These are phyloP conservation scores for Halictus quadricinctus DNA, from an alignment of 2,888 invertebrate genomes.

Conservation along the genomic window DNA sequence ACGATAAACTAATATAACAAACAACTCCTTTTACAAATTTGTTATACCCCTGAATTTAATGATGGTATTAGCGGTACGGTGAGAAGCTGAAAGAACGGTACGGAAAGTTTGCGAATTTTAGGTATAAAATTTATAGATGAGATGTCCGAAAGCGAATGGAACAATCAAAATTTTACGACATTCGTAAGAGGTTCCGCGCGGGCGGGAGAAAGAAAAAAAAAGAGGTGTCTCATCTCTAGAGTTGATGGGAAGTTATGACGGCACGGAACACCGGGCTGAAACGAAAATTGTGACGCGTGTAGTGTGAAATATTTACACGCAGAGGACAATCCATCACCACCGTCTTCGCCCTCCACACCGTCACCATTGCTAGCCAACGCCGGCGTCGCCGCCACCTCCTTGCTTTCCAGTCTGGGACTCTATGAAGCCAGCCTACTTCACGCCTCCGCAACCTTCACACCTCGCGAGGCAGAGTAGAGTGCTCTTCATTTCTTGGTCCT, in stretches of 20 bases:
- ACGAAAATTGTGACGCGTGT: conserved; percentile 78
- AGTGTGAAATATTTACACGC: conserved; percentile 79
- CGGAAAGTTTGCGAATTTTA: background rate
- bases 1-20: too few species aligned
- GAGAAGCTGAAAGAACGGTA: background rate
- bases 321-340: conserved; percentile 77
- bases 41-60: background rate
- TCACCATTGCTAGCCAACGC: conserved; percentile 61
- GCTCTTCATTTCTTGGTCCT: conserved; percentile 75
- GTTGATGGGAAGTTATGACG: conserved; percentile 69
- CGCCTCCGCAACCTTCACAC: conserved; percentile 75
- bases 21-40: background rate
- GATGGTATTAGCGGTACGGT: background rate
- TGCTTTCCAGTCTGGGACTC: conserved; percentile 56
- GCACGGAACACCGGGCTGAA: conserved; percentile 65
- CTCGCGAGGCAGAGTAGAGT: conserved; percentile 74
- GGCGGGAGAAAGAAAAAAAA: conserved; percentile 28
- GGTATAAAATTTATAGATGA: background rate
- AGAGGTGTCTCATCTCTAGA: conserved; percentile 40
- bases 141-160: conserved; percentile 33
- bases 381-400: conserved; percentile 50
- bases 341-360: conserved; percentile 63
- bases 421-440: conserved; percentile 70
- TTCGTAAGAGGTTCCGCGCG: conserved; percentile 42
- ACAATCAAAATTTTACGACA: conserved; percentile 51